phyloP scores from a whole-genome alignment of 2,113 vertebrate species.

The Callopanchax toddi region DNA sequence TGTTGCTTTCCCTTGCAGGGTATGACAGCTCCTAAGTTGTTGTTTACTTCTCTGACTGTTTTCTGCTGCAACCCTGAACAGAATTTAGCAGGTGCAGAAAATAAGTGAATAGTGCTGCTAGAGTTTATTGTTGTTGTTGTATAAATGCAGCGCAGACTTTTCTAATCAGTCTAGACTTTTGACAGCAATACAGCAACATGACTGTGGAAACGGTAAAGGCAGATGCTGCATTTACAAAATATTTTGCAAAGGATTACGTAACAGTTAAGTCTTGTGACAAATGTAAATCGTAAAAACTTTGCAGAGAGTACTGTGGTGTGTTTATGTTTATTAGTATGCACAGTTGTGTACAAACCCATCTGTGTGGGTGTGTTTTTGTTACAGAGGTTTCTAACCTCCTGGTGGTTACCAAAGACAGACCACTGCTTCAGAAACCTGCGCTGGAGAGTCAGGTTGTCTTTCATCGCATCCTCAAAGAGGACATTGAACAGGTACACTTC shows the following conservation, averaged over 20 bases:
- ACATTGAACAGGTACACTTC: conserved; percentile 88
- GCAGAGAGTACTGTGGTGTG: not conserved
- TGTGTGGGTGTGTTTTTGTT: conserved; percentile 35
- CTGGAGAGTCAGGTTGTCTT: conserved; percentile 87
- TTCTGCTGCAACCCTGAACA: not conserved
- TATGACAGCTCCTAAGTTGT: too few relatives aligned
- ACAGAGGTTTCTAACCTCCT: conserved; percentile 95
- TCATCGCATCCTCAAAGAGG: conserved; percentile 91
- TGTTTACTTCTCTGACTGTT: not conserved
- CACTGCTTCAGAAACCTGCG: conserved; percentile 74
- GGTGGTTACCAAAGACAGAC: conserved; percentile 90
- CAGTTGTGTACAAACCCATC: not conserved
- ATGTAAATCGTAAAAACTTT: not conserved
- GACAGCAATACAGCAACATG: not conserved
- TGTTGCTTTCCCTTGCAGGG: too few relatives aligned
- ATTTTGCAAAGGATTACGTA: not conserved
- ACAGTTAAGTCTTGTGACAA: not conserved
- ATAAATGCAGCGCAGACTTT: not conserved
- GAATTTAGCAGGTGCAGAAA: too few relatives aligned
- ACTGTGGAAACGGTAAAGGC: conserved; percentile 2
- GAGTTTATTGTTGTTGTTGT: not conserved
- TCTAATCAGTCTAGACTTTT: not conserved
- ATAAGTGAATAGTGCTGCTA: not conserved
- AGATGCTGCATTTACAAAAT: not conserved
- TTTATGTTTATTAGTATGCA: not conserved